phyloP scores from a whole-genome alignment of 2,888 invertebrate genomes.

The Lingula anatina region DNA sequence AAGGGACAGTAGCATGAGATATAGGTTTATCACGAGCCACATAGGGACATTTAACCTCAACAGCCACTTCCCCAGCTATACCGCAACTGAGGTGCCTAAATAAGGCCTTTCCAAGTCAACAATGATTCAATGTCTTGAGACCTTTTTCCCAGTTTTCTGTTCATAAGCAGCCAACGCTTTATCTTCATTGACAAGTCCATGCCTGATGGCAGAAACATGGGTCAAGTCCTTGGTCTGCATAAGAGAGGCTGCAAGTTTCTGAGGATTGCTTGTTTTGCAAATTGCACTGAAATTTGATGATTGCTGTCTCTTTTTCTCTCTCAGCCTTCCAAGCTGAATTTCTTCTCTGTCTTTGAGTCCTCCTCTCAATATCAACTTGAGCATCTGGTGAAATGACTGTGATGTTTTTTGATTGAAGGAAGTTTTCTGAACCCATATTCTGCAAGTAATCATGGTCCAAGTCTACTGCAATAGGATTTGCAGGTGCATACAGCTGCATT shows the following conservation, averaged over 20 bases:
- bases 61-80: not conserved
- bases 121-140: not conserved
- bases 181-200: not conserved
- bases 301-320: constrained; percentile 7
- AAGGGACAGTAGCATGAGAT: not conserved
- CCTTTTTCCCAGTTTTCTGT: not conserved
- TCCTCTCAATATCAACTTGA: constrained; percentile 5
- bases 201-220: not conserved
- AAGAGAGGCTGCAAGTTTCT: not conserved
- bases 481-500: constrained; percentile 12
- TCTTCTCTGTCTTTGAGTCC: constrained; percentile 8
- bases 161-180: not conserved
- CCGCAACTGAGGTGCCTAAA: not conserved
- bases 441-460: constrained; percentile 15
- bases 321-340: constrained; percentile 11
- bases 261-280: constrained; percentile 7
- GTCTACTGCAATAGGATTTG: constrained; percentile 11
- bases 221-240: not conserved
- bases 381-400: constrained; percentile 5
- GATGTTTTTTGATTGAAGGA: constrained; percentile 2
- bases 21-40: not conserved
- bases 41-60: constrained; percentile 1
- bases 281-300: constrained; percentile 14
- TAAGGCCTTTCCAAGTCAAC: not conserved
- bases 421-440: constrained; percentile 9